These are phyloP conservation scores for Anoplius nigerrimus DNA, from an alignment of 2,888 invertebrate genomes.

Conservation along the genomic window DNA sequence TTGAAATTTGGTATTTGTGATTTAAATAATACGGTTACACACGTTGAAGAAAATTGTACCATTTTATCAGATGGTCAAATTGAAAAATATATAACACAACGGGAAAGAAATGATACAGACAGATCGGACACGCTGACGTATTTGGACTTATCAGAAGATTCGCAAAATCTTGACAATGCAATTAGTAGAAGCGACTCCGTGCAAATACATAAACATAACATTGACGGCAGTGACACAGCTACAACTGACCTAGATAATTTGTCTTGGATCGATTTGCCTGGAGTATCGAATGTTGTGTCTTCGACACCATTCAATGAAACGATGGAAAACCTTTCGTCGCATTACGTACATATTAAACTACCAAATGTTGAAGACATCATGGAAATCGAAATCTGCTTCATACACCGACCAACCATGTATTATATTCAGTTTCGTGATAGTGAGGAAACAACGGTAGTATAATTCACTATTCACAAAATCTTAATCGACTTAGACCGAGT, in stretches of 20 bases:
- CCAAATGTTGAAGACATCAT: constrained; percentile 39
- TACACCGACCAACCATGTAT: constrained; percentile 7
- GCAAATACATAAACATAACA: background rate
- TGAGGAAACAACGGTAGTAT: constrained; percentile 32
- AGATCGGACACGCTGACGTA: background rate
- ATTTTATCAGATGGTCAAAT: constrained; percentile 6
- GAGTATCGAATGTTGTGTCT: background rate
- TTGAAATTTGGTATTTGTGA: constrained; percentile 4
- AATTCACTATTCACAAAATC: background rate
- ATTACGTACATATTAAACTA: constrained; percentile 32
- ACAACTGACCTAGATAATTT: constrained; percentile 34
- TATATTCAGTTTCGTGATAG: constrained; percentile 42
- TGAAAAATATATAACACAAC: constrained; percentile 11
- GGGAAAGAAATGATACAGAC: no score
- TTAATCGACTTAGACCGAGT: no score
- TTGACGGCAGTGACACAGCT: background rate
- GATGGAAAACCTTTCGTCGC: constrained; percentile 15
- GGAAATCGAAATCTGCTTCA: constrained; percentile 38
- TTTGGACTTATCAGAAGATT: background rate
- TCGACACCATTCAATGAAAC: constrained; percentile 28
- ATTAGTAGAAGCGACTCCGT: constrained; percentile 27
- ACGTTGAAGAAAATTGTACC: background rate
- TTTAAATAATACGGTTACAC: background rate
- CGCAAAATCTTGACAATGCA: background rate
- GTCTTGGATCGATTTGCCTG: constrained; percentile 21